Evolutionary conservation across 1,140 invertebrate species (phyloP).

Genomic region (Calycopis cecrops): DNA sequence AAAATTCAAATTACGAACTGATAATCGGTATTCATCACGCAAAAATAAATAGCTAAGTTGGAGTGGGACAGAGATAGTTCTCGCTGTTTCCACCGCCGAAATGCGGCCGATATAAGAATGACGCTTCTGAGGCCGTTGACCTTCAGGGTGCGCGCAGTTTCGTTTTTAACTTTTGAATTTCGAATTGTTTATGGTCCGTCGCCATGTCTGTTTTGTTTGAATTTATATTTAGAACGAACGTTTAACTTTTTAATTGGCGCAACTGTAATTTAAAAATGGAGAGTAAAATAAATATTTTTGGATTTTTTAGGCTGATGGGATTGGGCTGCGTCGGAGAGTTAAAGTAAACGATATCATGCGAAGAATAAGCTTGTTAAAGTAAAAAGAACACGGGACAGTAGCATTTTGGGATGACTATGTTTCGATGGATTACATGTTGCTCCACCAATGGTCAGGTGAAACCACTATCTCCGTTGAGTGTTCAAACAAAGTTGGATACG

Average conservation of each 20-base stretch:
- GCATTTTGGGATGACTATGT: too few relatives aligned
- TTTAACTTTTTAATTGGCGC: neutral
- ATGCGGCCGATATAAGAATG: conserved; percentile 72
- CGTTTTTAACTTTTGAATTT: conserved; percentile 43
- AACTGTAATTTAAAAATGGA: neutral
- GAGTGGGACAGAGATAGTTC: conserved; percentile 45
- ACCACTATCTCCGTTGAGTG: too few relatives aligned
- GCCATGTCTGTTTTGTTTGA: neutral
- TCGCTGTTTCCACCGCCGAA: conserved; percentile 57
- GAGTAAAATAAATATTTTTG: too few relatives aligned
- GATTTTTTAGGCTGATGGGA: too few relatives aligned
- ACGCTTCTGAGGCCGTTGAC: conserved; percentile 65
- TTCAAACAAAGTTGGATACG: too few relatives aligned
- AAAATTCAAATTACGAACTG: conserved; percentile 52
- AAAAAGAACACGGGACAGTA: too few relatives aligned
- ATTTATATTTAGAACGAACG: conserved; percentile 11
- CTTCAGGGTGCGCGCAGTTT: conserved; percentile 56
- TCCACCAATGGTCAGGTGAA: too few relatives aligned
- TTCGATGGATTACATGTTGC: too few relatives aligned
- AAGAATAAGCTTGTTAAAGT: too few relatives aligned
- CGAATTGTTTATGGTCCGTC: conserved; percentile 12
- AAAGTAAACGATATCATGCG: too few relatives aligned
- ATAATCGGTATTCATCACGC: conserved; percentile 67
- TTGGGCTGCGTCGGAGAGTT: too few relatives aligned
- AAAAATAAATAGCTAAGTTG: conserved; percentile 47